A percentile compares a stretch with the other conserved stretches of the same genome.
Evolutionary conservation across 2,888 invertebrate genomes (phyloP).

Genomic region (Coecobrya sp.): DNA sequence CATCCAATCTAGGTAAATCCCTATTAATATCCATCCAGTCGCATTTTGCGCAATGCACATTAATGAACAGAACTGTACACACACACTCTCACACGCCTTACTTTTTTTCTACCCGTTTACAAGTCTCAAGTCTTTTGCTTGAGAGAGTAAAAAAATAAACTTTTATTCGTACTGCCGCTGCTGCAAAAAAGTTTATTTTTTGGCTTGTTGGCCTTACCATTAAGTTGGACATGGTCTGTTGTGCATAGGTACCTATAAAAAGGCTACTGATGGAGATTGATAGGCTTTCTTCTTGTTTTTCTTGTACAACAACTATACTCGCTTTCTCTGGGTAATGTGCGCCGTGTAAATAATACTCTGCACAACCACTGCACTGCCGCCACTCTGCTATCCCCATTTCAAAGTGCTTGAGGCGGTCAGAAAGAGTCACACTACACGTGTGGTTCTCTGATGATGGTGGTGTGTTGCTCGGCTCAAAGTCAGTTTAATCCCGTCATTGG

Average conservation of each 20-base stretch:
- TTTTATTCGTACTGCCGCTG: background rate
- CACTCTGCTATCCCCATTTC: background rate
- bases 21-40: constrained; percentile 56
- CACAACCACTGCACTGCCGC: constrained; percentile 22
- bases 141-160: background rate
- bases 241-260: background rate
- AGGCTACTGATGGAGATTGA: constrained; percentile 65
- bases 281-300: constrained; percentile 60
- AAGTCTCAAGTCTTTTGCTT: background rate
- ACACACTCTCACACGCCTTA: background rate
- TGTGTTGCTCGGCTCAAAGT: no score
- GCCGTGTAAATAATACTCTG: constrained; percentile 2
- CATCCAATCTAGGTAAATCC: constrained; percentile 57
- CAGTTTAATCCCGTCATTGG: no score
- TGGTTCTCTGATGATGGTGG: background rate
- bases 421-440: constrained; percentile 35
- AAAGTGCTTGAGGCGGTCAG: constrained; percentile 63
- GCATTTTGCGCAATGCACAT: constrained; percentile 73
- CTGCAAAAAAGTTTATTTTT: constrained; percentile 21
- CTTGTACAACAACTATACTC: background rate
- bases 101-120: background rate
- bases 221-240: background rate
- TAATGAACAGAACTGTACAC: constrained; percentile 56
- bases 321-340: background rate
- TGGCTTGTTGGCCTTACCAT: background rate